Percentiles rank a stretch among this genome's conserved stretches.
These are phyloP conservation scores for Pipistrellus pipistrellus DNA, from an alignment of 2,797 vertebrate genomes.

Conservation along the genomic window DNA sequence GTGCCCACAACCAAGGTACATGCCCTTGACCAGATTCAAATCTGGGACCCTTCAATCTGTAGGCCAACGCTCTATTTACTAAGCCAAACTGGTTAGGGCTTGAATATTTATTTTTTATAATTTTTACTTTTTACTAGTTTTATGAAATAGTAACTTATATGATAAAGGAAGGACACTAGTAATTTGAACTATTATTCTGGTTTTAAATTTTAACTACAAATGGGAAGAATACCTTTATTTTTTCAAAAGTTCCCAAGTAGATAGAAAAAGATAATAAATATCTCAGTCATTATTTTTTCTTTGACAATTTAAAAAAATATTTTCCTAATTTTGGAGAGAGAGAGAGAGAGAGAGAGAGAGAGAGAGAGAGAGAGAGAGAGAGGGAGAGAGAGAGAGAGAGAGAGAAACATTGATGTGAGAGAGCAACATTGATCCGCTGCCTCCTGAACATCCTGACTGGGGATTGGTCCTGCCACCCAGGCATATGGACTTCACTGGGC, in stretches of 20 bases:
- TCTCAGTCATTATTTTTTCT: not conserved
- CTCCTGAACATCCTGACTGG: not conserved
- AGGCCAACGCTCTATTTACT: no score
- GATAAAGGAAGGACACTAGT: not conserved
- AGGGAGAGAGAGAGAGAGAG: no score
- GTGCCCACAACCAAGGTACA: no score
- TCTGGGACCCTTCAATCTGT: no score
- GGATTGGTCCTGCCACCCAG: not conserved
- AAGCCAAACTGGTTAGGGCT: not conserved
- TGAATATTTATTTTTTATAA: conserved; percentile 52
- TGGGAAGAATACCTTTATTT: not conserved
- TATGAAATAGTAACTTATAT: conserved; percentile 33
- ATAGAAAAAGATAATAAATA: not conserved
- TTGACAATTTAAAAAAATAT: not conserved
- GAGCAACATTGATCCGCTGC: not conserved
- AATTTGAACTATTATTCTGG: conserved; percentile 60
- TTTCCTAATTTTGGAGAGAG: not conserved
- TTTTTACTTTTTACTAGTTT: conserved; percentile 38
- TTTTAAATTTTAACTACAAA: conserved; percentile 54
- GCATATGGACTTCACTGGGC: not conserved
- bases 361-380: not conserved
- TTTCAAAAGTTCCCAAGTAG: not conserved
- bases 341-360: not conserved
- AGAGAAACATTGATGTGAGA: not conserved
- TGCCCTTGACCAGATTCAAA: no score